These are phyloP conservation scores for Naso thynnoides DNA, from an alignment of 2,797 vertebrate genomes.

Conservation along the genomic window DNA sequence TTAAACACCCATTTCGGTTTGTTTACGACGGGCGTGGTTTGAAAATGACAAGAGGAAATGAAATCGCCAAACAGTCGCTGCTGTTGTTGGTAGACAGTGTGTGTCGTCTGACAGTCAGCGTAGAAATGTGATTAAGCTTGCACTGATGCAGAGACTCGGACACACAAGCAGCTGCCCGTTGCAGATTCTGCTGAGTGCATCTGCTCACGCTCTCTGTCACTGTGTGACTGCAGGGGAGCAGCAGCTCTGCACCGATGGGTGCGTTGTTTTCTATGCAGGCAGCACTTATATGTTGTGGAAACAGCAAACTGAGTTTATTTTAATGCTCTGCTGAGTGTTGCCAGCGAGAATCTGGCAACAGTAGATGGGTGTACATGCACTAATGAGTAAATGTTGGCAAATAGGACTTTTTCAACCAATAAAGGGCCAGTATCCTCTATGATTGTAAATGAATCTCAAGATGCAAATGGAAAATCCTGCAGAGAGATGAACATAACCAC, in stretches of 20 bases:
- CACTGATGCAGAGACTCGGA: conserved; percentile 61
- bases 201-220: conserved; percentile 49
- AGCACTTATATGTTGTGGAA: conserved; percentile 58
- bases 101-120: conserved; percentile 52
- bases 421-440: no score
- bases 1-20: conserved; percentile 31
- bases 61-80: conserved; percentile 49
- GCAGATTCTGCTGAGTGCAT: conserved; percentile 66
- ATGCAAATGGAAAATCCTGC: neutral
- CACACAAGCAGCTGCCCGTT: conserved; percentile 60
- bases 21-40: conserved; percentile 44
- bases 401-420: conserved; percentile 32
- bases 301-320: conserved; percentile 49
- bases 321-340: conserved; percentile 43
- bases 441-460: neutral
- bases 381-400: conserved; percentile 33
- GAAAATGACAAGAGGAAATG: conserved; percentile 58
- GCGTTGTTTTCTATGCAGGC: conserved; percentile 68
- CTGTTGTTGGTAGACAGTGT: conserved; percentile 32
- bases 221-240: conserved; percentile 66
- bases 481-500: conserved; percentile 7
- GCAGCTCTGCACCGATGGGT: conserved; percentile 72
- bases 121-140: conserved; percentile 72
- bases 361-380: conserved; percentile 25
- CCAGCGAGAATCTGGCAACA: conserved; percentile 47